These are phyloP conservation scores for Craniophora ligustri DNA, from an alignment of 2,888 invertebrate species.

Conservation along the genomic window DNA sequence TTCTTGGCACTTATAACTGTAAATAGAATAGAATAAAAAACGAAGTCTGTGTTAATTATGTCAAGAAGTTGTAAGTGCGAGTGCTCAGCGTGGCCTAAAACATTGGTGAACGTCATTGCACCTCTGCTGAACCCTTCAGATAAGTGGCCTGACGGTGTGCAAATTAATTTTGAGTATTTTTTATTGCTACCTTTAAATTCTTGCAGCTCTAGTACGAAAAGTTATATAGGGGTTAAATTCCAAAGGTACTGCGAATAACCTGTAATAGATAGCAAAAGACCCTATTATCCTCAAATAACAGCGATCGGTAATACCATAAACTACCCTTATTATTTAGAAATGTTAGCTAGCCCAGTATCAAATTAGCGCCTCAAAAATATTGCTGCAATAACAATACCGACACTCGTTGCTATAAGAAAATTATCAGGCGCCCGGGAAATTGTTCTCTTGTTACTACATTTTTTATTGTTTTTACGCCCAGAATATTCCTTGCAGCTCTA, in stretches of 20 bases:
- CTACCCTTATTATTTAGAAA: conserved; percentile 17
- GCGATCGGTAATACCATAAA: conserved; percentile 1
- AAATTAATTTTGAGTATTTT: too few species aligned
- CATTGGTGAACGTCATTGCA: too few species aligned
- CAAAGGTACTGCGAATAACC: background rate
- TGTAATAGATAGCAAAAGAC: background rate
- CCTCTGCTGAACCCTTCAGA: too few species aligned
- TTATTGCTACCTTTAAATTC: too few species aligned
- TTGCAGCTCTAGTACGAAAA: too few species aligned
- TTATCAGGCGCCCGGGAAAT: conserved; percentile 41
- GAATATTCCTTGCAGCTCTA: conserved; percentile 14
- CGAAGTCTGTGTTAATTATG: too few species aligned
- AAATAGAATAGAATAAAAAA: too few species aligned
- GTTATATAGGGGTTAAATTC: background rate
- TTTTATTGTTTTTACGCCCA: conserved; percentile 20
- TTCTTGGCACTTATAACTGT: too few species aligned
- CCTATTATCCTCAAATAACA: conserved; percentile 5
- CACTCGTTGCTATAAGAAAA: conserved; percentile 48
- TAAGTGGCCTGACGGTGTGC: too few species aligned
- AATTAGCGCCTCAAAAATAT: conserved; percentile 45
- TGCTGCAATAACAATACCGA: conserved; percentile 25
- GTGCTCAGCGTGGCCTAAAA: too few species aligned
- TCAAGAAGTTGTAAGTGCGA: too few species aligned
- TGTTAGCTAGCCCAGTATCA: conserved; percentile 17
- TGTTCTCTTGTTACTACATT: conserved; percentile 10